Base-by-base conservation (phyloP, 2,888 invertebrate genomes). In the Rutpela maculata region DNA sequence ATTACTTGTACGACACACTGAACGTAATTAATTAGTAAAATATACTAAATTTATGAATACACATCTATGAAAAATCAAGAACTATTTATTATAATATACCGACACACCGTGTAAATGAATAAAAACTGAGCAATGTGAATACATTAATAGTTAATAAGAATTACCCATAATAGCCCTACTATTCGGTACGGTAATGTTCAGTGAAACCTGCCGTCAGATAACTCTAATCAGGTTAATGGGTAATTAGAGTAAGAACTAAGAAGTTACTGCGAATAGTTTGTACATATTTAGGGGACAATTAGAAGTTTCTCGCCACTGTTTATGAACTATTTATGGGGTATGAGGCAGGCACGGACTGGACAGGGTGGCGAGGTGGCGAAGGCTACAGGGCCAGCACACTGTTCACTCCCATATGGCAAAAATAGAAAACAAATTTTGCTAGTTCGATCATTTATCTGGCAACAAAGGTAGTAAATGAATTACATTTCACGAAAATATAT, bases 281-380 rank as follows among this genome's bases (percentile, higher is more conserved):
- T 82, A 84, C 85, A 86, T 86, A 85, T 85, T 86, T 84, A 86
- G 86, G 83, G 83, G 81, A 83, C 86, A 85, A 86, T 86, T 85
- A 85, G 77, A 82, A 83, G 84, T 84, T 85, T 84, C 83, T 81
- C 79, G 80, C 78, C 77, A 78, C 80, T 62, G 68, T 65, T 75
- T 69, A 73, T 57, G 76, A 76, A 69, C 80, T 80, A 69, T 79
- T 80, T 81, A 82, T 80, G 80, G 78, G 77, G 76, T 80, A 69
- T 75, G n/a, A n/a, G n/a, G n/a, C n/a, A n/a, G n/a, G n/a, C n/a
- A n/a, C n/a, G n/a, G n/a, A n/a, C n/a, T n/a, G n/a, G n/a, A n/a
- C n/a, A n/a, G n/a, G n/a, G n/a, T n/a, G n/a, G n/a, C n/a, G n/a
- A n/a, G n/a, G n/a, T n/a, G n/a, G n/a, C n/a, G n/a, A n/a, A n/a